These are phyloP conservation scores for Ailurus styani DNA, from an alignment of 2,113 vertebrate species.

Conservation along the genomic window DNA sequence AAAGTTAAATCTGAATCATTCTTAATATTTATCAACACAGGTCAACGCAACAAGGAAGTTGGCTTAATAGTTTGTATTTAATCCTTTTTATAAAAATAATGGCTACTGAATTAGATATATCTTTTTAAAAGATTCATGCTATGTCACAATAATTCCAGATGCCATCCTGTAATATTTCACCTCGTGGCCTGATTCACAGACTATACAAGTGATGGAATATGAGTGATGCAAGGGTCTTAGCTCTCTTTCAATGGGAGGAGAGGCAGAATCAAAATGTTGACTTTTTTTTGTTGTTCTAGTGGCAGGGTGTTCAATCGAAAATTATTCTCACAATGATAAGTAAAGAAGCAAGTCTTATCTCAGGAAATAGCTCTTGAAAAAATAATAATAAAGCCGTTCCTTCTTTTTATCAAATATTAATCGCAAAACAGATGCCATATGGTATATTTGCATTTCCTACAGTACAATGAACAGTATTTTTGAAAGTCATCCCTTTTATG, in stretches of 20 bases:
- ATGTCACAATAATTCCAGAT: background rate
- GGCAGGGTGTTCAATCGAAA: background rate
- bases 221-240: background rate
- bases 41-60: background rate
- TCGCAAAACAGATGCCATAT: constrained; percentile 48
- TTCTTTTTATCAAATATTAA: constrained; percentile 62
- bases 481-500: constrained; percentile 45
- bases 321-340: constrained; percentile 7
- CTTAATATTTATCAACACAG: background rate
- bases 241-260: background rate
- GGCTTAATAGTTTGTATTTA: background rate
- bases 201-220: background rate
- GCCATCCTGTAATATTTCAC: background rate
- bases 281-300: background rate
- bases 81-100: background rate
- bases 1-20: background rate
- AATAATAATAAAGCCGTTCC: constrained; percentile 57
- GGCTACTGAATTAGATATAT: background rate
- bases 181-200: background rate
- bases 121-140: background rate
- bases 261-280: background rate
- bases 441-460: constrained; percentile 55
- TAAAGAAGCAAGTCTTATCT: constrained; percentile 15
- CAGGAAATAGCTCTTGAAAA: constrained; percentile 45
- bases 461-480: constrained; percentile 25